Base-by-base conservation (phyloP, 2,797 vertebrate genomes). In the Danio tinwini region DNA sequence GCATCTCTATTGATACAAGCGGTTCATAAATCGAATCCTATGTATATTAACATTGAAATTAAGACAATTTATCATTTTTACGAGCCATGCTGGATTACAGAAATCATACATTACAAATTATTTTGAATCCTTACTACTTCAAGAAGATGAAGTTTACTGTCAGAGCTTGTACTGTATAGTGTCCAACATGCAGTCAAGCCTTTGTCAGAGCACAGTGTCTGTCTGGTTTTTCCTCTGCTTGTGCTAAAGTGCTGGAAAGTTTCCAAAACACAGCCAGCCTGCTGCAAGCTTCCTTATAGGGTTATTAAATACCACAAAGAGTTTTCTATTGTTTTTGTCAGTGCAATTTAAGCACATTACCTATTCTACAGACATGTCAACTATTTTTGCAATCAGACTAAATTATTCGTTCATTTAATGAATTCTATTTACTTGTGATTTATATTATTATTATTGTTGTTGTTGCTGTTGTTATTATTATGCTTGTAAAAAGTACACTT, bases 271-370 rank as follows among this genome's bases (percentile, higher is more conserved):
- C 62, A 45, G 74, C 55, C 62, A 47, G 14, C 13, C 13, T 7
- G 47, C 59, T 14, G 21, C 16, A 77, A 68, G 64, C 63, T 68
- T 68, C 63, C 75, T 77, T 77, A 17, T 77, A 77, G 52, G 63
- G 75, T 47, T 77, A 47, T 77, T 47, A 21, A 68, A 68, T 14
- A 19, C 6, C 11, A 61, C 44, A 13, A 55, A 45, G 19, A 58
- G 19, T 68, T 7, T 63, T 77, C 63, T 16, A 14, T 56, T 55
- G n/a, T 29, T 76, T 47, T 39, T 47, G 55, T 45, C 47, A 16
- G 47, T 29, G 1, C 42, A 59, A 13, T 47, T 29, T 37, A 8
- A 59, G 12, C 0, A 29, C 29, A n/a, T n/a, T n/a, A n/a, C n/a
- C n/a, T n/a, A n/a, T n/a, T n/a, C 12, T 40, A 10, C 16, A 69